Conservation (phyloP, 2,888 invertebrate genomes). For the Amphipyra tragopoginis region DNA sequence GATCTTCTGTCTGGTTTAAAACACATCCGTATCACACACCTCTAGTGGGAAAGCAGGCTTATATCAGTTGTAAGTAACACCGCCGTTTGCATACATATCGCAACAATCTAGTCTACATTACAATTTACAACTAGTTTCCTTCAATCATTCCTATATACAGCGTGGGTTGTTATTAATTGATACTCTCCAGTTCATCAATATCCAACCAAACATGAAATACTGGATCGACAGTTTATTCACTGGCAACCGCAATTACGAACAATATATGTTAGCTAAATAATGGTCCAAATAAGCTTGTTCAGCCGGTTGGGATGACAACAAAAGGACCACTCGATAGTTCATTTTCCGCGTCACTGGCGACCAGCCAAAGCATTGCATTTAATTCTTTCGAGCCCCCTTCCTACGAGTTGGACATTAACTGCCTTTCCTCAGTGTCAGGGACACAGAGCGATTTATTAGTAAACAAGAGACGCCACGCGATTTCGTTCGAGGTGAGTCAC, state of each 20-base stretch:
- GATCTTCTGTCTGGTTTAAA: too few species aligned
- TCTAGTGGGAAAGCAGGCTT: too few species aligned
- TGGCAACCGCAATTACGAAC: conserved; percentile 22
- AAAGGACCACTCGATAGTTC: conserved; percentile 76
- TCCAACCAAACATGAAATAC: conserved; percentile 32
- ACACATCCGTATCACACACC: too few species aligned
- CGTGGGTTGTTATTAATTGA: conserved; percentile 32
- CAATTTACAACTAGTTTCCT: conserved; percentile 27
- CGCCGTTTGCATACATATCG: conserved; percentile 1
- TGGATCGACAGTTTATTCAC: conserved; percentile 26
- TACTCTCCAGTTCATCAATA: conserved; percentile 19
- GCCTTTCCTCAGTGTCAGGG: conserved; percentile 71
- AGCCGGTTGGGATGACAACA: conserved; percentile 67
- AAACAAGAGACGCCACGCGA: conserved; percentile 58
- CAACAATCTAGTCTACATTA: conserved; percentile 16
- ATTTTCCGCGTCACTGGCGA: conserved; percentile 73
- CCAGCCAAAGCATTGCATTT: conserved; percentile 72
- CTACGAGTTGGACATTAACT: conserved; percentile 49
- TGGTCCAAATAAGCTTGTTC: conserved; percentile 54
- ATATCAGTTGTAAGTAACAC: conserved; percentile 1
- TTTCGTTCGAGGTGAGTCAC: conserved; percentile 52
- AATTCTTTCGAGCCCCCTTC: conserved; percentile 61
- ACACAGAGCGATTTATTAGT: conserved; percentile 66
- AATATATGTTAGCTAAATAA: conserved; percentile 46
- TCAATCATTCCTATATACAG: conserved; percentile 24